phyloP scores from a whole-genome alignment of 2,113 vertebrate genomes.

The Scolopax mira region DNA sequence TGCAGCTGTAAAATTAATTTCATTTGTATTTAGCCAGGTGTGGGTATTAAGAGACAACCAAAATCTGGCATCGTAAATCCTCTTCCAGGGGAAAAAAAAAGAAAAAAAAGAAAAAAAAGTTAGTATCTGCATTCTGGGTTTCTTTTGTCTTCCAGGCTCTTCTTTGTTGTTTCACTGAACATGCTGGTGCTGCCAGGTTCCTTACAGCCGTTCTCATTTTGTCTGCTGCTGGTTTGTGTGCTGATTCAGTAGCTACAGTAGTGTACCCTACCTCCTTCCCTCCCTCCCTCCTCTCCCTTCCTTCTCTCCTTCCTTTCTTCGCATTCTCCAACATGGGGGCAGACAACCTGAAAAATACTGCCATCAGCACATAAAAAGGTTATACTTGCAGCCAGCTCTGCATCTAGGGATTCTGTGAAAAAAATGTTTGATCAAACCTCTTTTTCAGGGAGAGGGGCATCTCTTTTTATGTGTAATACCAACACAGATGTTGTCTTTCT shows the following conservation, averaged over 20 bases:
- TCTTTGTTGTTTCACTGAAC: constrained; percentile 17
- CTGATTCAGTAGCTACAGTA: constrained; percentile 22
- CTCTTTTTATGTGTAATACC: not conserved
- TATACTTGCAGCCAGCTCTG: constrained; percentile 42
- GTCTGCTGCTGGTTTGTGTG: not conserved
- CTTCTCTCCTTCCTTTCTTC: not conserved
- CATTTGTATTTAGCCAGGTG: constrained; percentile 65
- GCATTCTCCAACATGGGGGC: not conserved
- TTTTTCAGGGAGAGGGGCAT: not conserved
- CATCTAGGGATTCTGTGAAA: constrained; percentile 24
- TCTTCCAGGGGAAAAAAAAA: not conserved
- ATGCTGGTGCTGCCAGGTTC: not conserved
- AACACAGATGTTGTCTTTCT: not conserved
- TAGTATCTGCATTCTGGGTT: not conserved
- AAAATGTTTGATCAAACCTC: constrained; percentile 37
- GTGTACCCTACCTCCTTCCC: not conserved
- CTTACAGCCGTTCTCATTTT: constrained; percentile 23
- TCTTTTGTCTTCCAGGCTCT: not conserved
- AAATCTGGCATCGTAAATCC: constrained; percentile 30
- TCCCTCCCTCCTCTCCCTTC: not conserved
- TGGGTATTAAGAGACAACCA: constrained; percentile 34
- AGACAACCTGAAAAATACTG: constrained; percentile 26
- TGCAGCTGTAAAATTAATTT: constrained; percentile 62
- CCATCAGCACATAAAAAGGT: not conserved
- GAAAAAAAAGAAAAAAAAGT: not conserved